Conservation (phyloP, 2,888 invertebrate genomes). For the Erebia aethiops region DNA sequence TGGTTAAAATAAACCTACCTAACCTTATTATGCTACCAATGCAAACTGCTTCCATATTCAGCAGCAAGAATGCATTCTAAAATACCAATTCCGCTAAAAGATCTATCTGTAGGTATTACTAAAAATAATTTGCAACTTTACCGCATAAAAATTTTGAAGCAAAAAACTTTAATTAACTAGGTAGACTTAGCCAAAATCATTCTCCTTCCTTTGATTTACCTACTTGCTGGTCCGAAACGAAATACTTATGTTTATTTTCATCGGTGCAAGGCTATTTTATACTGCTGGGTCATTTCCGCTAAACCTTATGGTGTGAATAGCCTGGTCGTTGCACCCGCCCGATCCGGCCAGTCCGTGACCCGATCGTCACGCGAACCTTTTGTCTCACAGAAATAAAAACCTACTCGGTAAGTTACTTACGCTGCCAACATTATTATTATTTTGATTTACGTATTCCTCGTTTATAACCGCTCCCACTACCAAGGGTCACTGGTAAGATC, state of each 20-base stretch:
- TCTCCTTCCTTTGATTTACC: not conserved
- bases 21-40: not conserved
- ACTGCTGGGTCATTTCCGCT: constrained; percentile 11
- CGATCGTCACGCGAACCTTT: constrained; percentile 10
- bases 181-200: not conserved
- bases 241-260: constrained; percentile 3
- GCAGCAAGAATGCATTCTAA: not conserved
- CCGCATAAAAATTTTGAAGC: no score
- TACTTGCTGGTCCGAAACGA: not conserved
- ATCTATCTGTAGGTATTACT: no score
- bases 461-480: no score
- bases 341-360: constrained; percentile 3
- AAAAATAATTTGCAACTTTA: no score
- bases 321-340: constrained; percentile 21
- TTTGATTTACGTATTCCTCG: no score
- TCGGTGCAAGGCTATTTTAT: constrained; percentile 12
- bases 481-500: no score
- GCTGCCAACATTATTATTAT: not conserved
- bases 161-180: no score
- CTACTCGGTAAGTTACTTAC: not conserved
- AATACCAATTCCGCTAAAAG: no score
- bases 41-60: not conserved
- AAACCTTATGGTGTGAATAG: constrained; percentile 25
- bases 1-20: not conserved
- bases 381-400: not conserved